Conservation (phyloP, 2,888 invertebrate species). For the Sarcophaga rosellei region DNA sequence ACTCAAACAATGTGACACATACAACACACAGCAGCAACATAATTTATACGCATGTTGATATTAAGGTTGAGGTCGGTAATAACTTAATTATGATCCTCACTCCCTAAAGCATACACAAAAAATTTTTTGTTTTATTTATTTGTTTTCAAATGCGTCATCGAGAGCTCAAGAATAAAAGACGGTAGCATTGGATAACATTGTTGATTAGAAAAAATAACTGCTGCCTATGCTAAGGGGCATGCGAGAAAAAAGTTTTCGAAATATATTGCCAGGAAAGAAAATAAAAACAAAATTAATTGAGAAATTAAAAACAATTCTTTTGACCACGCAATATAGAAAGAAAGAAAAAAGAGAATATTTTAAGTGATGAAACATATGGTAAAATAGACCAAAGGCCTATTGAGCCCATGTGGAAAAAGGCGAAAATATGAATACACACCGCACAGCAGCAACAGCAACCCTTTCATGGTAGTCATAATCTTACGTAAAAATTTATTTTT, state of each 20-base stretch:
- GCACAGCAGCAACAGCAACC: conserved; percentile 5
- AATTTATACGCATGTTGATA: conserved; percentile 48
- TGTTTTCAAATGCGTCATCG: neutral
- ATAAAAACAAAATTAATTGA: conserved; percentile 23
- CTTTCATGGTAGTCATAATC: conserved; percentile 23
- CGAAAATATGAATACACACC: too few species aligned
- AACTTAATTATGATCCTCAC: conserved; percentile 64
- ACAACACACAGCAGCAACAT: conserved; percentile 8
- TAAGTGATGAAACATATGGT: conserved; percentile 52
- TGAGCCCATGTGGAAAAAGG: conserved; percentile 7
- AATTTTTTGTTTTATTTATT: neutral
- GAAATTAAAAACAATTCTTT: conserved; percentile 33
- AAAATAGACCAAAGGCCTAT: conserved; percentile 17
- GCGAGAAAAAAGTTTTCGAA: neutral
- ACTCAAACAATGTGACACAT: neutral
- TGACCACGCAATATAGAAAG: conserved; percentile 34
- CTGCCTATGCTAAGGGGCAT: neutral
- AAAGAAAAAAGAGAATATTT: conserved; percentile 36
- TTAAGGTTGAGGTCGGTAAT: conserved; percentile 57
- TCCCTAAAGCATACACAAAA: neutral
- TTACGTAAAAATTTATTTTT: conserved; percentile 25
- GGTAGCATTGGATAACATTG: too few species aligned
- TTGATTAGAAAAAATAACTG: too few species aligned
- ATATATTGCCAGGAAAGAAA: conserved; percentile 1
- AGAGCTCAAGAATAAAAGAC: too few species aligned